Evolutionary conservation across 2,797 vertebrate species (phyloP).

Genomic region (Pelodytes ibericus): DNA sequence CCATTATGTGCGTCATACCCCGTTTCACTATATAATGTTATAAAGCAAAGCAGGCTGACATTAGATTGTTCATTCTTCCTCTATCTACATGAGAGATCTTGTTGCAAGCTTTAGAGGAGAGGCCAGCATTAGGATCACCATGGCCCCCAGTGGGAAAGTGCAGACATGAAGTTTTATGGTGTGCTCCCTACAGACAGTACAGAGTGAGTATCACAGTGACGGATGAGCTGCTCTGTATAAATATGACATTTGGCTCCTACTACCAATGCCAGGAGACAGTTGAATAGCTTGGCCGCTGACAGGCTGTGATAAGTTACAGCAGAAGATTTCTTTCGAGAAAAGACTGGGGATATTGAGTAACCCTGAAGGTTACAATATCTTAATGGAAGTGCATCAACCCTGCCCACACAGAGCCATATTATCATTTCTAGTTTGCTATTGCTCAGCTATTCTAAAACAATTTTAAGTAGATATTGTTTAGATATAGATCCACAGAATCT

Average conservation of each 20-base stretch:
- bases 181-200: conserved; percentile 27
- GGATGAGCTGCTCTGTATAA: conserved; percentile 30
- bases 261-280: conserved; percentile 33
- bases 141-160: conserved; percentile 3
- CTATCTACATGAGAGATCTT: conserved; percentile 7
- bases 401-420: neutral
- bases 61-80: neutral
- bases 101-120: neutral
- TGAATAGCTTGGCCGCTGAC: conserved; percentile 36
- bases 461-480: too few species aligned
- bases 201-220: conserved; percentile 47
- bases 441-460: too few species aligned
- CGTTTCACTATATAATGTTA: neutral
- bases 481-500: too few species aligned
- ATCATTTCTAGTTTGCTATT: too few species aligned
- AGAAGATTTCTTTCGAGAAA: conserved; percentile 36
- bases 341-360: conserved; percentile 20
- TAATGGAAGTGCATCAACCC: conserved; percentile 8
- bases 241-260: conserved; percentile 44
- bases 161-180: neutral
- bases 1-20: neutral
- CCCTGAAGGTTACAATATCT: conserved; percentile 1
- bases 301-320: conserved; percentile 45
- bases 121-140: neutral
- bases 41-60: neutral